Percentiles rank a stretch among this genome's conserved stretches.
Evolutionary conservation across 2,113 vertebrate species (phyloP).

Genomic region (mouse (Mus musculus)): GRCm39 chr14:106174001-106174500

Average conservation of each 20-base stretch:
- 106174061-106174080: neutral
- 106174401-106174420: neutral
- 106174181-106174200: neutral
- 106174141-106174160: conserved; percentile 32
- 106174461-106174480: neutral
- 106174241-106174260: neutral
- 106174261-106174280: neutral
- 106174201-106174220: neutral
- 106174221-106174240: neutral
- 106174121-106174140: neutral
- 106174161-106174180: neutral
- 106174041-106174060: neutral
- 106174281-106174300: neutral
- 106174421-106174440: neutral
- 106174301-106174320: neutral
- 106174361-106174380: neutral
- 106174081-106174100: neutral
- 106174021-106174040: neutral
- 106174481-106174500: neutral
- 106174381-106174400: neutral
- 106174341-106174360: neutral
- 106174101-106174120: neutral
- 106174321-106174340: neutral
- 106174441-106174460: conserved; percentile 12
- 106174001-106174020: neutral